Conservation (phyloP, 2,888 invertebrate genomes). For the Trachelus stipa region DNA sequence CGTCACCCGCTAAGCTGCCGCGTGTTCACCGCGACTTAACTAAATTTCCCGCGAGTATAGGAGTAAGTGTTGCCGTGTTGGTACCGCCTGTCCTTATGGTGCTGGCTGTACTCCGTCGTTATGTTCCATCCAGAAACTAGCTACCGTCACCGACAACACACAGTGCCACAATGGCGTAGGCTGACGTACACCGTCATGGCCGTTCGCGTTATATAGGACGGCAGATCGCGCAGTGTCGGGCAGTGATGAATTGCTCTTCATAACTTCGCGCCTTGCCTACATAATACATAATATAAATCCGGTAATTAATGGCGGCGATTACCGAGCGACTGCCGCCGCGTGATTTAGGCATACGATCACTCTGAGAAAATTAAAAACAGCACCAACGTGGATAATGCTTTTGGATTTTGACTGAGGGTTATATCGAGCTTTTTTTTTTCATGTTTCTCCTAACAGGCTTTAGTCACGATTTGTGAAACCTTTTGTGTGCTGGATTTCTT, state of each 20-base stretch:
- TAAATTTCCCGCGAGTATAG: conserved; percentile 11
- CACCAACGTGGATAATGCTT: too few relatives aligned
- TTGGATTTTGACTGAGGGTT: too few relatives aligned
- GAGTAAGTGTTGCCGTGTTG: background rate
- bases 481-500: too few relatives aligned
- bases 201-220: too few relatives aligned
- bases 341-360: background rate
- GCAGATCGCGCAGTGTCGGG: conserved; percentile 25
- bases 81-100: too few relatives aligned
- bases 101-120: background rate
- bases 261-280: conserved; percentile 25
- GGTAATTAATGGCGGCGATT: conserved; percentile 43
- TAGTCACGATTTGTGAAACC: too few relatives aligned
- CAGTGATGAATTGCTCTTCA: conserved; percentile 37
- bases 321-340: conserved; percentile 15
- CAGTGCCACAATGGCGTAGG: too few relatives aligned
- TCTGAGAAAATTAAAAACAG: too few relatives aligned
- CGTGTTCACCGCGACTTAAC: conserved; percentile 9
- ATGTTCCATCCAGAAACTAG: background rate
- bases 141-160: too few relatives aligned
- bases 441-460: too few relatives aligned
- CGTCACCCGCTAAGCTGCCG: conserved; percentile 15
- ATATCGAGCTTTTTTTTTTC: too few relatives aligned
- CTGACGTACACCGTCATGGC: too few relatives aligned
- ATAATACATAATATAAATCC: conserved; percentile 38